Conservation (phyloP, 2,113 vertebrate species). For the Galeopterus variegatus region DNA sequence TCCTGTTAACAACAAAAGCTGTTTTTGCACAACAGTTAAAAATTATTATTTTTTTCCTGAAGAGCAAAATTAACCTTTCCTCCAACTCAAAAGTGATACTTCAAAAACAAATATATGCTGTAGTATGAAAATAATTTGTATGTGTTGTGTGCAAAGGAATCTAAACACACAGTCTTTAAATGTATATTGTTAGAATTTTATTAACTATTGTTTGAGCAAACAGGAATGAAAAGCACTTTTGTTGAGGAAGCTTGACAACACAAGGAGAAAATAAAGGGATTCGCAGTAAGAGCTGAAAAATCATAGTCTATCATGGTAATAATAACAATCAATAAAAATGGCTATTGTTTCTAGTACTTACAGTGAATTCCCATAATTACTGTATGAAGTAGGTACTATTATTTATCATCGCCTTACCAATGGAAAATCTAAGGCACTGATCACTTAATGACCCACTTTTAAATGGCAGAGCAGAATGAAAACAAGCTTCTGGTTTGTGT, state of each 20-base stretch:
- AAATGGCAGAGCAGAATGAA: background rate
- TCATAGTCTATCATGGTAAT: background rate
- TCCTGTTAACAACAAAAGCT: too few species aligned
- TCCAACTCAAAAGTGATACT: slow-evolving; percentile 8
- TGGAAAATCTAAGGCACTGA: background rate
- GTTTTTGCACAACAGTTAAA: background rate
- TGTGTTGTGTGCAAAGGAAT: background rate
- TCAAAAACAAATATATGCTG: slow-evolving; percentile 13
- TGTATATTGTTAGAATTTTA: slow-evolving; percentile 11
- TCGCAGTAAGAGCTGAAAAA: background rate
- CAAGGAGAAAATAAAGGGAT: background rate
- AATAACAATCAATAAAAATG: background rate
- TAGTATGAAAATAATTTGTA: slow-evolving; percentile 1
- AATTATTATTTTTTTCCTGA: background rate
- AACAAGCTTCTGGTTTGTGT: background rate
- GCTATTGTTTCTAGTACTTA: background rate
- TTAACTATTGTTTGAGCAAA: slow-evolving; percentile 33
- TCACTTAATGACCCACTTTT: background rate
- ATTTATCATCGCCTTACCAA: background rate
- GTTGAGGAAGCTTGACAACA: background rate
- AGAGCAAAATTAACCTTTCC: background rate
- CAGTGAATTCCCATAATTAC: background rate
- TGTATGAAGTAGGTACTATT: background rate
- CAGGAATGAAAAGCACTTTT: background rate
- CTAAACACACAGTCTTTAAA: background rate